A percentile compares a stretch with the other conserved stretches of the same genome.
These are phyloP conservation scores for Semotilus atromaculatus DNA, from an alignment of 2,797 vertebrate species.

Conservation along the genomic window DNA sequence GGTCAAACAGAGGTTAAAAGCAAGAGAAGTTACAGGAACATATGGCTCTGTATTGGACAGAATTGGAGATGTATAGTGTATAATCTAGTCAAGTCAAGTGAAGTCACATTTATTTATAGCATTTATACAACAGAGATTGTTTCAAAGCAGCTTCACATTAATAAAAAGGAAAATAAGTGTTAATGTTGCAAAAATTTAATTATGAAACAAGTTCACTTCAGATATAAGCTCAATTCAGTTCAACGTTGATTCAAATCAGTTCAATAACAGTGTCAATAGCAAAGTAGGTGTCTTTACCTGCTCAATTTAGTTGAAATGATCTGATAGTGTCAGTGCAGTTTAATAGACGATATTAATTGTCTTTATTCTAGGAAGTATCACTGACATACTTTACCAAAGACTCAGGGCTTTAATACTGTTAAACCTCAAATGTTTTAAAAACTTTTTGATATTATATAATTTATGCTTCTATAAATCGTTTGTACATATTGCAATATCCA, in stretches of 20 bases:
- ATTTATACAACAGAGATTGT: not conserved
- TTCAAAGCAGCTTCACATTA: not conserved
- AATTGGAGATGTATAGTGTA: not conserved
- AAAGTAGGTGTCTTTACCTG: too few species aligned
- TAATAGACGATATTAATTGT: not conserved
- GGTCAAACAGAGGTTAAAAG: slow-evolving; percentile 37
- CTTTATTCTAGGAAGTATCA: slow-evolving; percentile 10
- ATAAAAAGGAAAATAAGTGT: not conserved
- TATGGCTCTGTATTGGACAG: not conserved
- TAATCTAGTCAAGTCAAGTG: not conserved
- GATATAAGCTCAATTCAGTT: not conserved
- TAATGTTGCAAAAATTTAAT: not conserved
- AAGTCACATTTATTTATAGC: not conserved
- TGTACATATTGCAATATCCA: slow-evolving; percentile 4
- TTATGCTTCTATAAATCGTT: not conserved
- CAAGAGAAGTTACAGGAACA: not conserved
- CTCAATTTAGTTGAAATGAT: too few species aligned
- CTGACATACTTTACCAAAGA: slow-evolving; percentile 21
- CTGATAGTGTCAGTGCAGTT: not conserved
- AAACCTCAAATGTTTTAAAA: slow-evolving; percentile 32
- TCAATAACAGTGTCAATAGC: too few species aligned
- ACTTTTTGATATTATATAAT: slow-evolving; percentile 25
- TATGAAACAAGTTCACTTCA: not conserved
- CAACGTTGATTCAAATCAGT: not conserved
- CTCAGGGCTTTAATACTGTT: slow-evolving; percentile 12